Evolutionary conservation across 1,140 invertebrate species (phyloP), one percentile per base, ranked within the genome.

Genomic region (Temnothorax curvispinosus): DNA sequence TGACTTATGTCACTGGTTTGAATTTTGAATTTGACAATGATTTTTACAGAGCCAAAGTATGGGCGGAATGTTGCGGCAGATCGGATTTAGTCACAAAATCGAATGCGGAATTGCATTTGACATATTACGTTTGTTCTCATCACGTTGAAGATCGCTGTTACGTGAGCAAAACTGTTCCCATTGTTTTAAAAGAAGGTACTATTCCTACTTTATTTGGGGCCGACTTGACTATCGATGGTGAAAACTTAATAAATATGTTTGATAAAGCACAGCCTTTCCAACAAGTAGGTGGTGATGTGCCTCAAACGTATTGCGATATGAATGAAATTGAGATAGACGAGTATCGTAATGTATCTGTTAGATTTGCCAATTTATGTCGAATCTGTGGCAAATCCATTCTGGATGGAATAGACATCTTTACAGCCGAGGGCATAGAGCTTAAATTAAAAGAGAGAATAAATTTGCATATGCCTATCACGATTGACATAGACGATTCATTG

Each of bases 391-490:
- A 90, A 67, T 44, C 85, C 0, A 35, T 58, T 32, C 54, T 77
- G 13, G 65, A 92, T 85, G 91, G 88, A 52, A 82, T 93, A 54
- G 90, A 94, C 35, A 93, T 94, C 50, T 93, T 94, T 88, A 47
- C 78, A 41, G 44, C 35, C 7, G 88, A 89, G 62, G 90, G 90
- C 0, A 69, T 69, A 27, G 89, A 92, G 11, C 69, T 91, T 38
- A 91, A 77, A 9, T 50, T 94, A 15, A 89, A 74, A 77, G 91
- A 94, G 41, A 94, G 92, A 89, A 93, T 94, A 41, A 78, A 77
- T 64, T 75, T 93, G 47, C 89, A 92, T 82, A 85, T 94, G 65
- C 94, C 94, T 35, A 92, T 94, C 27, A 64, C 64, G 11, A 38
- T 94, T 18, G 64, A 88, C 21, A 15, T 47, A 35, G 64, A 92